phyloP scores from a whole-genome alignment of 2,888 invertebrate species.

The Scotopteryx bipunctaria region DNA sequence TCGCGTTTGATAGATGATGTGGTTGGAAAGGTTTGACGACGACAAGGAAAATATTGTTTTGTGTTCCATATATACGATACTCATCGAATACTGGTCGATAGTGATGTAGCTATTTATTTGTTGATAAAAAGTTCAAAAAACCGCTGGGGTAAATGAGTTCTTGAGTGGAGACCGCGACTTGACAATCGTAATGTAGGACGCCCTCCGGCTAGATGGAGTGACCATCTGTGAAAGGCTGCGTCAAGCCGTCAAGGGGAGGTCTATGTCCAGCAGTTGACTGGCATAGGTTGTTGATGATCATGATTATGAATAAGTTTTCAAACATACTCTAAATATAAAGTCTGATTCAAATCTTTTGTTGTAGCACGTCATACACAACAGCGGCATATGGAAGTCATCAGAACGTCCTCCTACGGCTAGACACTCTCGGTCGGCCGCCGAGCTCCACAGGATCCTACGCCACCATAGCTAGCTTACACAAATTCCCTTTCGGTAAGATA shows the following conservation, averaged over 20 bases:
- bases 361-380: slow-evolving; percentile 89
- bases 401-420: slow-evolving; percentile 89
- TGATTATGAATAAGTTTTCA: too few relatives aligned
- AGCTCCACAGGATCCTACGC: slow-evolving; percentile 92
- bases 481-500: slow-evolving; percentile 84
- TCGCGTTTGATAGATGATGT: slow-evolving; percentile 71
- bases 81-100: slow-evolving; percentile 20
- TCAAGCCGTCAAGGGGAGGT: too few relatives aligned
- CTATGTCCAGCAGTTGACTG: too few relatives aligned
- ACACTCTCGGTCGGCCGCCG: slow-evolving; percentile 88
- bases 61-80: slow-evolving; percentile 58
- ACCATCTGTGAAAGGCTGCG: too few relatives aligned
- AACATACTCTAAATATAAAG: too few relatives aligned
- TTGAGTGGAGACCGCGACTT: too few relatives aligned
- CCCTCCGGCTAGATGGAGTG: too few relatives aligned
- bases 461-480: slow-evolving; percentile 92
- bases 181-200: too few relatives aligned
- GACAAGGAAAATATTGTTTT: slow-evolving; percentile 71
- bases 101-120: slow-evolving; percentile 13
- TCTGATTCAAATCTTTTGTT: slow-evolving; percentile 26
- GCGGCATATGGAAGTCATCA: slow-evolving; percentile 90
- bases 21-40: slow-evolving; percentile 61
- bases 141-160: too few relatives aligned
- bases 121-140: too few relatives aligned
- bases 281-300: too few relatives aligned